Base-by-base conservation (phyloP, 2,888 invertebrate genomes). In the Drosophila limbata region DNA sequence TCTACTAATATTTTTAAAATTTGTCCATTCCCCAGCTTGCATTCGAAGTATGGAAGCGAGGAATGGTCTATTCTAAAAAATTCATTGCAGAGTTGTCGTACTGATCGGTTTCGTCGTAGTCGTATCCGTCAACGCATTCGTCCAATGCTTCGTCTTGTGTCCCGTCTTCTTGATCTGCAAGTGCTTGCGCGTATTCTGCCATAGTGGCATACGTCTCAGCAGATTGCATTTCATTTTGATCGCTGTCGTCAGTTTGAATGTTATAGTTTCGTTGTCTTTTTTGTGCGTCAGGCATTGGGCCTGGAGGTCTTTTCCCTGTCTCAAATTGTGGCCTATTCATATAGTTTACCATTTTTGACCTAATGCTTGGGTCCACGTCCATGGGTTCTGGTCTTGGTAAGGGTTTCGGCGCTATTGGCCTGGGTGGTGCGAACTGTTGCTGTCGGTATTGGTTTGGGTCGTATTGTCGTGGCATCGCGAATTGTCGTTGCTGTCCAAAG, bases 191-290 rank as follows among this genome's bases (percentile, higher is more conserved):
- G 5, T 25, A 25, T 25, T 25, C 21, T 25, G 21, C 21, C 21
- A 25, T 5, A 25, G 21, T 25, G 21, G 21, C 28, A 48, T 33
- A 15, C 1, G 15, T 33, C 11, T 37, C 33, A 37, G 37, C 40
- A 42, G 40, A 15, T 13, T 51, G 13, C 13, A 33, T 19, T 9
- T 35, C 6, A 11, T 31, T 48, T 21, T 35, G 19, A 37, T 51
- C 33, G 1, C 13, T 17, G 15, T n/a, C 15, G 4, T 40, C 15
- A 11, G 40, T 28, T 11, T 42, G 53, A 9, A 53, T 11, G 15
- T 42, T 53, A 11, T 19, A 42, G 40, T 45, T 40, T 19, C 57
- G 15, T 47, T 47, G 40, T 50, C 40, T 31, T n/a, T 59, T 48
- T 10, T 39, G 1, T 19, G 4, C 6, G 10, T 55, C 31, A 4